These are phyloP conservation scores for Helicoverpa armigera DNA, from an alignment of 1,140 invertebrate species.

Conservation along the genomic window DNA sequence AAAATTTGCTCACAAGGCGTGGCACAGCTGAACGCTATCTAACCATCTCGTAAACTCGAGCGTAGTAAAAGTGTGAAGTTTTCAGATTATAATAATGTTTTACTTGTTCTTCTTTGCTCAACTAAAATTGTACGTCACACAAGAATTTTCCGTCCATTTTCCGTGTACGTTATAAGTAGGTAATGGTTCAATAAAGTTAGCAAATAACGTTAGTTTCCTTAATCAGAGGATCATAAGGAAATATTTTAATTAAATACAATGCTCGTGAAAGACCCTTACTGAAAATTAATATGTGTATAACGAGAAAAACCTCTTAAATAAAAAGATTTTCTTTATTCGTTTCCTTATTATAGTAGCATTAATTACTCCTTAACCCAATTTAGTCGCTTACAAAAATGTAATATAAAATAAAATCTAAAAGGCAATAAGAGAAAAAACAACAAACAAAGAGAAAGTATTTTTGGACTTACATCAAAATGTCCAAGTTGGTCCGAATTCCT, in stretches of 20 bases:
- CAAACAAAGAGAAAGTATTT: neutral
- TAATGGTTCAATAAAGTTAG: neutral
- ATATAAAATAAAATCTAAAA: too few relatives aligned
- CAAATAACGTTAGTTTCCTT: neutral
- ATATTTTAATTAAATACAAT: too few relatives aligned
- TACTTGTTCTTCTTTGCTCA: neutral
- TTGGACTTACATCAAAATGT: neutral
- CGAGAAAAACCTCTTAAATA: too few relatives aligned
- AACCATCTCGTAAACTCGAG: conserved; percentile 3
- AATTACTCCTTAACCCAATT: too few relatives aligned
- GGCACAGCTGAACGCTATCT: neutral
- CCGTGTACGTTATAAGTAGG: too few relatives aligned
- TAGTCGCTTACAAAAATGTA: too few relatives aligned
- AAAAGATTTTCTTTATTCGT: too few relatives aligned
- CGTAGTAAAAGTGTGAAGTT: conserved; percentile 3
- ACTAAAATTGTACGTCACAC: neutral
- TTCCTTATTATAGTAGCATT: too few relatives aligned
- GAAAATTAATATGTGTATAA: too few relatives aligned
- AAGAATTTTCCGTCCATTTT: too few relatives aligned
- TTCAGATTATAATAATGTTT: conserved; percentile 12
- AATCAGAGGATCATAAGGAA: too few relatives aligned
- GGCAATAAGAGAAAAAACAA: neutral
- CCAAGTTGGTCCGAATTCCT: neutral
- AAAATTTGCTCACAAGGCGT: neutral
- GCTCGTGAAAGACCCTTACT: too few relatives aligned